Conservation (phyloP, 1,140 invertebrate genomes). For the Neocloeon triangulifer region DNA sequence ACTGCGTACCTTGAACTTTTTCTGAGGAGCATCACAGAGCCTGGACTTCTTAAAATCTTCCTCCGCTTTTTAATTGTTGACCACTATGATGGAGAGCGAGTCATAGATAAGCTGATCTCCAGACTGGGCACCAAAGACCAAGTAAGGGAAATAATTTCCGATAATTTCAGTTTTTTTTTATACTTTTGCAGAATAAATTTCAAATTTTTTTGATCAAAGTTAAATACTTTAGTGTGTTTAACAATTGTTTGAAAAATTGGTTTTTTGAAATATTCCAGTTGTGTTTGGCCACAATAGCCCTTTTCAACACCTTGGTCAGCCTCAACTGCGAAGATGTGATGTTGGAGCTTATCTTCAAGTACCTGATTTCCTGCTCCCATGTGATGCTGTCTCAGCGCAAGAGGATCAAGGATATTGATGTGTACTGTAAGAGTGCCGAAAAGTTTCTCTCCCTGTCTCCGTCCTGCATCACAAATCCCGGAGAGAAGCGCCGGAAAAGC, state of each 20-base stretch:
- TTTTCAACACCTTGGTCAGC: slow-evolving; percentile 78
- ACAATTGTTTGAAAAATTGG: neutral
- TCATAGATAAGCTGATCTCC: slow-evolving; percentile 55
- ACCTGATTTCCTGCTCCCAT: slow-evolving; percentile 73
- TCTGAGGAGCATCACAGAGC: slow-evolving; percentile 63
- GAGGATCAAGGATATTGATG: slow-evolving; percentile 50
- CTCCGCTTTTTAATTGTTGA: slow-evolving; percentile 68
- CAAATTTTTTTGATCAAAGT: neutral
- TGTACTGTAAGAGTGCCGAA: slow-evolving; percentile 57
- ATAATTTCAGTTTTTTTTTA: too few species aligned
- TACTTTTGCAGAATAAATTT: neutral
- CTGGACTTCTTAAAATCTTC: slow-evolving; percentile 56
- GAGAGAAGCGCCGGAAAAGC: slow-evolving; percentile 9
- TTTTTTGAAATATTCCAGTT: slow-evolving; percentile 30
- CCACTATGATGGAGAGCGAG: slow-evolving; percentile 54
- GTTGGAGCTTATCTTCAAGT: slow-evolving; percentile 72
- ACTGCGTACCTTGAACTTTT: slow-evolving; percentile 82
- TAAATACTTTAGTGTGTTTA: too few species aligned
- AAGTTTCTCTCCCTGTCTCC: slow-evolving; percentile 66
- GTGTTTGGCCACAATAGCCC: slow-evolving; percentile 66
- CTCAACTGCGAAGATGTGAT: slow-evolving; percentile 95
- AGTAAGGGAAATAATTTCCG: slow-evolving; percentile 22
- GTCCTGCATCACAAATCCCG: slow-evolving; percentile 16
- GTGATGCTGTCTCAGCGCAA: slow-evolving; percentile 64
- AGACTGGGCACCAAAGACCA: slow-evolving; percentile 47